Evolutionary conservation across 2,797 vertebrate genomes (phyloP), one percentile per base, ranked within the genome.

Genomic region (Eupleurogrammus muticus): DNA sequence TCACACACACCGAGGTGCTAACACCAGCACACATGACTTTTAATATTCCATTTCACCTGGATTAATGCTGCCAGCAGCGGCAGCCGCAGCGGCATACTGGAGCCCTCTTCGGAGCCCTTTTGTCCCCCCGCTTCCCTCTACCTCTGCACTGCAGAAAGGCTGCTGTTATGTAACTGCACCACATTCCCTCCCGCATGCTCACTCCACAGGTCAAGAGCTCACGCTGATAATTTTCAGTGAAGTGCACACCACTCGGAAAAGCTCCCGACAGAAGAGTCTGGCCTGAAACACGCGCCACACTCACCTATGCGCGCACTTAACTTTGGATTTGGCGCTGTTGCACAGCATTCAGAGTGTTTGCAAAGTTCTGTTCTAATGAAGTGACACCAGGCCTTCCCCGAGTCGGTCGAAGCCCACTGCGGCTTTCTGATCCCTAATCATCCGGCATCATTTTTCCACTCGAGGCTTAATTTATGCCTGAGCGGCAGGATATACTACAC

Each of bases 401-500:
- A 28, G 3, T 28, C 28, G 59, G 53, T 62, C 40, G 3, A 21
- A 59, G 50, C 42, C 24, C n/a, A 8, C 59, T 53, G 57, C 11
- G 28, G 49, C 21, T 72, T 81, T 78, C 47, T 44, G 40, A 44
- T 44, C 40, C 16, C 5, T 59, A 62, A 71, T 83, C 78, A 60
- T 61, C 70, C 66, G 19, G 34, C 59, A 42, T 73, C 28, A 52
- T 75, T 82, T 80, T 84, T 79, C 78, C 80, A 81, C 86, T 80
- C 62, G 9, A 69, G 62, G 71, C 80, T 80, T 87, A 82, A 92
- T 91, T 77, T 85, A 79, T 56, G 78, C 83, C 76, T 61, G 62
- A 79, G 75, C 81, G 85, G 89, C 85, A 85, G 80, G 83, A 90
- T 81, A 84, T 81, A 79, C 77, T 81, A 84, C 82, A 79, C 77